Evolutionary conservation across 64 coral and sea anemone species (phyloP).

Genomic region (Astreopora myriophthalma): DNA sequence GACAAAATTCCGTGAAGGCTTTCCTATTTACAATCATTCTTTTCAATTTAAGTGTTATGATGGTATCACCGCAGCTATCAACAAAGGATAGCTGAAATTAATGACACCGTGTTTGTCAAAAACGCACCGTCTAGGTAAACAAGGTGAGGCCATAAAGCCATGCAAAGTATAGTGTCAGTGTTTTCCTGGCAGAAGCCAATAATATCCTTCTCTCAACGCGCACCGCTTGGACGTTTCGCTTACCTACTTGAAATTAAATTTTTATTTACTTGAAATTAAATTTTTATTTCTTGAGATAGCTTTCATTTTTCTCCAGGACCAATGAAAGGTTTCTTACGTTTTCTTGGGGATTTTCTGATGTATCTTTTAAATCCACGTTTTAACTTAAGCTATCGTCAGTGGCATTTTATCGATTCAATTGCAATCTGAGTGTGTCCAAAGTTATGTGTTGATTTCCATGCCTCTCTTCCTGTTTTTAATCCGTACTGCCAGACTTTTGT

Average conservation of each 20-base stretch:
- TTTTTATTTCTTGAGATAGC: no score
- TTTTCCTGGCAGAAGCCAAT: not conserved
- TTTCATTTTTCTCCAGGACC: not conserved
- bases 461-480: not conserved
- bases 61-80: not conserved
- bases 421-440: not conserved
- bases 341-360: not conserved
- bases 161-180: not conserved
- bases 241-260: not conserved
- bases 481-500: no score
- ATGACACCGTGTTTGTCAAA: not conserved
- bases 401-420: not conserved
- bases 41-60: not conserved
- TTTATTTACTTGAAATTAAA: not conserved
- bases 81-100: not conserved
- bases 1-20: no score
- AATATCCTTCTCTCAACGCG: not conserved
- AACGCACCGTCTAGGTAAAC: not conserved
- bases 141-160: not conserved
- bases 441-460: not conserved
- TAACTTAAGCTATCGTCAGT: not conserved
- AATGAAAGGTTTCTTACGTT: not conserved
- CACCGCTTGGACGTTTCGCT: not conserved
- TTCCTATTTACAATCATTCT: no score
- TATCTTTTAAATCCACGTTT: not conserved